Base-by-base conservation (phyloP, 1,140 invertebrate genomes). In the Platyscapa corneri region DNA sequence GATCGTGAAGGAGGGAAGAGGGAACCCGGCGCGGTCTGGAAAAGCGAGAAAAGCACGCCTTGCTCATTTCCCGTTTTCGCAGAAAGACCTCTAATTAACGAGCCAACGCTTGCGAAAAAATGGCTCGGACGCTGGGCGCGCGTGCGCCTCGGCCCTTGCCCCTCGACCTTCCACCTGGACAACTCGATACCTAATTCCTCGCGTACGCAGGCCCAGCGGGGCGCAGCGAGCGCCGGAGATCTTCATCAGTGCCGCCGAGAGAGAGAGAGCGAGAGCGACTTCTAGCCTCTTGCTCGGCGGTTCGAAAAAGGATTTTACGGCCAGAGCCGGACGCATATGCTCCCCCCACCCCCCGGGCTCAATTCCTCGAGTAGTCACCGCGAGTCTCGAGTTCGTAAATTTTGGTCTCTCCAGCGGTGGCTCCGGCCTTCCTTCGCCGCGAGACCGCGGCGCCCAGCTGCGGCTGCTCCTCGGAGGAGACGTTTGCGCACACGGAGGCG, bases 361-460 rank as follows among this genome's bases (percentile, higher is more conserved):
- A n/a, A n/a, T n/a, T n/a, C n/a, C n/a, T 20, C 6, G n/a, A 16
- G n/a, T 7, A 32, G 56, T 34, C 56, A 42, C 18, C 14, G 5
- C 49, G 80, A 46, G 42, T 60, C 80, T 42, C 70, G 81, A 83
- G 72, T 76, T 27, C 67, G 82, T 76, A 83, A 83, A 76, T 83
- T 83, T 83, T 64, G 37, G 20, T 39, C 30, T 53, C 42, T 20
- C 70, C n/a, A 64, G 42, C 80, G 49, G 30, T 77, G 56, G 56
- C 27, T 60, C 56, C 27, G 27, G 56, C 56, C 56, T 23, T 60
- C 10, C 23, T 27, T 27, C 16, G 49, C 18, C 56, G 23, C 27
- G 56, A 27, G 56, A 0, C 3, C 14, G 56, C 5, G 56, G 20
- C 10, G 23, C 56, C 1, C 56, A 60, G 23, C 56, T 60, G 56